Evolutionary conservation across 1,140 invertebrate genomes (phyloP).

Genomic region (Drosophila pectinifera): DNA sequence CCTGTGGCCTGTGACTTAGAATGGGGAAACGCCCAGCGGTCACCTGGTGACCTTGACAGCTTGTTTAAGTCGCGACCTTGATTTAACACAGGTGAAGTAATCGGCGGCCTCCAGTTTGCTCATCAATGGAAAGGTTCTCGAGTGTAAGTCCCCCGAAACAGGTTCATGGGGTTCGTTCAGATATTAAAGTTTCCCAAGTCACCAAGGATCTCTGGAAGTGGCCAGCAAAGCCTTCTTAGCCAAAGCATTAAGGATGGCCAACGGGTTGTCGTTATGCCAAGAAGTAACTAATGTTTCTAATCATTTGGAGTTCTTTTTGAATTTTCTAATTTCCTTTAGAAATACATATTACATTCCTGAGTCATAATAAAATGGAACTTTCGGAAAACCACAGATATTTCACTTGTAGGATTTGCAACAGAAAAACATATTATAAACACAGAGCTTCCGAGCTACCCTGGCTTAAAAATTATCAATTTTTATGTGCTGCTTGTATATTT

Average conservation of each 20-base stretch:
- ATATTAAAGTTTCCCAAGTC: background rate
- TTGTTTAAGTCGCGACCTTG: conserved; percentile 21
- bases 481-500: no score
- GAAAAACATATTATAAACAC: background rate
- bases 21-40: conserved; percentile 11
- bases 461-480: background rate
- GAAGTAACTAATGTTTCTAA: background rate
- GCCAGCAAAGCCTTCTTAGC: background rate
- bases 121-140: conserved; percentile 38
- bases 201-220: background rate
- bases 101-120: conserved; percentile 23
- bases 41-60: conserved; percentile 22
- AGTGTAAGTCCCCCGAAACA: conserved; percentile 5
- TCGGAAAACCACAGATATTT: background rate
- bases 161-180: conserved; percentile 16
- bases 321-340: no score
- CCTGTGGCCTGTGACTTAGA: conserved; percentile 20
- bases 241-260: background rate
- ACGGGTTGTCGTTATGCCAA: background rate
- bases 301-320: no score
- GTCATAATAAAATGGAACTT: background rate
- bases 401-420: background rate
- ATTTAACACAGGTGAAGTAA: conserved; percentile 6
- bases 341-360: no score
- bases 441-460: no score